phyloP scores from a whole-genome alignment of 2,113 vertebrate species.

The Esox niger region DNA sequence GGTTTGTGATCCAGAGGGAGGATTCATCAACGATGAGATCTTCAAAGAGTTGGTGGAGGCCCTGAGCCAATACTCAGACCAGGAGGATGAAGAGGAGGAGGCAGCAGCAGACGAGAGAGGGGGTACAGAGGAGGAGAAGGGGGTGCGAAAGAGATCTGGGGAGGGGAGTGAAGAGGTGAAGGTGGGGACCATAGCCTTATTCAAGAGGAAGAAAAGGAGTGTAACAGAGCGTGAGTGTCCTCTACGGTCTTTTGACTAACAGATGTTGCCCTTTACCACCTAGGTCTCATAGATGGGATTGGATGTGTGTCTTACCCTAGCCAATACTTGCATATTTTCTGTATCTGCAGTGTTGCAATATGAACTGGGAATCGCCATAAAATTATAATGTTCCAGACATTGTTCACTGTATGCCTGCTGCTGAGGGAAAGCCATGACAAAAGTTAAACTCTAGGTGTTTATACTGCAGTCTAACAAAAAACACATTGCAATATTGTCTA shows the following conservation, averaged over 20 bases:
- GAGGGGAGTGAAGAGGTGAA: conserved; percentile 62
- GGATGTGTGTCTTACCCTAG: background rate
- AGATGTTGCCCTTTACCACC: background rate
- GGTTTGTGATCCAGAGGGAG: conserved; percentile 70
- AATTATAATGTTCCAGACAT: too few relatives aligned
- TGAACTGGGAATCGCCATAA: too few relatives aligned
- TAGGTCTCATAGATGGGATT: background rate
- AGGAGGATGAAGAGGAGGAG: conserved; percentile 85
- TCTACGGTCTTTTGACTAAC: background rate
- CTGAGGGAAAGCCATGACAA: too few relatives aligned
- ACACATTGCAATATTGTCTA: too few relatives aligned
- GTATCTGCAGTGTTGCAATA: too few relatives aligned
- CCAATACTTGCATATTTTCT: too few relatives aligned
- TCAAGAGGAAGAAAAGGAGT: conserved; percentile 66
- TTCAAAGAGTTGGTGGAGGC: conserved; percentile 95
- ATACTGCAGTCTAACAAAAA: too few relatives aligned
- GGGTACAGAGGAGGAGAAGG: conserved; percentile 71
- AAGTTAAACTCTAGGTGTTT: too few relatives aligned
- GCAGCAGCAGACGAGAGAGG: conserved; percentile 66
- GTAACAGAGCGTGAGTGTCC: conserved; percentile 63
- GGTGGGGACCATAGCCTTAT: conserved; percentile 35
- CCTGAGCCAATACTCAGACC: conserved; percentile 88
- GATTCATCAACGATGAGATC: conserved; percentile 91
- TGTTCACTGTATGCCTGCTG: too few relatives aligned
- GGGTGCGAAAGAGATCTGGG: conserved; percentile 55